Percentiles rank a stretch among this genome's conserved stretches.
Evolutionary conservation across 2,113 vertebrate genomes (phyloP).

Genomic region (Zosterops hypoxanthus): DNA sequence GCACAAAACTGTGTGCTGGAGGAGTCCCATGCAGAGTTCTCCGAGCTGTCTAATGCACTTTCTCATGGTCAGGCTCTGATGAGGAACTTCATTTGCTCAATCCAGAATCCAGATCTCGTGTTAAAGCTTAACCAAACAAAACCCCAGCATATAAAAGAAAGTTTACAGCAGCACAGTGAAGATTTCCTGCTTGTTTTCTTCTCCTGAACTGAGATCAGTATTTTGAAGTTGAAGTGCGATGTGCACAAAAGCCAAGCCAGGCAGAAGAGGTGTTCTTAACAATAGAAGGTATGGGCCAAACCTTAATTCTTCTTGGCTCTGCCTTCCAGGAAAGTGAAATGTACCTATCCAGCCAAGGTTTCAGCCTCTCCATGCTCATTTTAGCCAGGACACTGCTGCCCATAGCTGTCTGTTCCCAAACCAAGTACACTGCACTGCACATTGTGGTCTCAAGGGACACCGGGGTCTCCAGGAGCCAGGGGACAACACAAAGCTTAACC

Average conservation of each 20-base stretch:
- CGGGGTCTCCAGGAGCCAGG: background rate
- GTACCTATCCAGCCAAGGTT: background rate
- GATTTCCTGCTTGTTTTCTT: background rate
- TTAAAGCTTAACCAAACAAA: background rate
- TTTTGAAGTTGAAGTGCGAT: background rate
- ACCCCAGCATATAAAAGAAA: background rate
- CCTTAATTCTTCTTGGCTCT: background rate
- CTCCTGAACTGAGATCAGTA: background rate
- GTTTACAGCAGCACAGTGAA: background rate
- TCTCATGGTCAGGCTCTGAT: background rate
- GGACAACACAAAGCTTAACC: background rate
- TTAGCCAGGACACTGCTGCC: background rate
- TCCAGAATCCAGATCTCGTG: background rate
- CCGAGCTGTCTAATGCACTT: background rate
- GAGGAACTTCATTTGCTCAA: background rate
- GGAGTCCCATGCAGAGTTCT: background rate
- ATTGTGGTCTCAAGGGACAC: accelerated
- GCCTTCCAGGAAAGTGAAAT: background rate
- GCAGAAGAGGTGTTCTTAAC: background rate
- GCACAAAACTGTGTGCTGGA: background rate
- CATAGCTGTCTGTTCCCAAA: background rate
- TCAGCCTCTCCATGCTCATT: background rate
- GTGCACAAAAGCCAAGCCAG: background rate
- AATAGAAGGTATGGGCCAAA: background rate
- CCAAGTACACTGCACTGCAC: background rate